These are phyloP conservation scores for Saccopteryx bilineata DNA, from an alignment of 2,113 vertebrate species.

Conservation along the genomic window DNA sequence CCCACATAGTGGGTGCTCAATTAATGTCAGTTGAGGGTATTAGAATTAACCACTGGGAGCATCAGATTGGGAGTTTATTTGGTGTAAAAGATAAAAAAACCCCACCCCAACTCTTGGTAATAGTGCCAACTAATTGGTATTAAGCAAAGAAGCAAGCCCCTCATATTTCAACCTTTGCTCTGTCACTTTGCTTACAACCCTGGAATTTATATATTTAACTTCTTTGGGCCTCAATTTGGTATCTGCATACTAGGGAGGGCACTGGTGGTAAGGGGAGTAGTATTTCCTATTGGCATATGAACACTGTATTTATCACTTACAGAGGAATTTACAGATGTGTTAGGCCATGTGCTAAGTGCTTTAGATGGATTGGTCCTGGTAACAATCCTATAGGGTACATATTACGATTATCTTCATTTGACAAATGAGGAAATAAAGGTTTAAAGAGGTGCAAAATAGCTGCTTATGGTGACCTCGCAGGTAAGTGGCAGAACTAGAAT, in stretches of 20 bases:
- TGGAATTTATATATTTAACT: not conserved
- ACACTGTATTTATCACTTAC: not conserved
- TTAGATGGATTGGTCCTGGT: not conserved
- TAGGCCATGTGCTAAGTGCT: not conserved
- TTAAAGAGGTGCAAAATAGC: not conserved
- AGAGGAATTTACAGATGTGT: not conserved
- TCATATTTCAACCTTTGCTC: not conserved
- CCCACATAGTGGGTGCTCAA: not conserved
- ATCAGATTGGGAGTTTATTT: not conserved
- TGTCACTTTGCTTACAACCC: not conserved
- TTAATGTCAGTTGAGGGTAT: not conserved
- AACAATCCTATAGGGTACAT: not conserved
- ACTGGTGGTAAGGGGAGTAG: not conserved
- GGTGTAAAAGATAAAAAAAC: not conserved
- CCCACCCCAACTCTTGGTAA: not conserved
- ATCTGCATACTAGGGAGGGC: not conserved
- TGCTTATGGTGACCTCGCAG: not conserved
- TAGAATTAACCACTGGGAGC: not conserved
- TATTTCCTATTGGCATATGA: not conserved
- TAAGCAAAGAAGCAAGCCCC: not conserved
- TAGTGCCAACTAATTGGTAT: not conserved
- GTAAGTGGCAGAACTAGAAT: not conserved
- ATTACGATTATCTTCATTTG: not conserved
- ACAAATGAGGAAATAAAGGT: slow-evolving; percentile 51
- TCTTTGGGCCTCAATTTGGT: not conserved